phyloP scores from a whole-genome alignment of 1,140 invertebrate genomes.

The Aphis gossypii region DNA sequence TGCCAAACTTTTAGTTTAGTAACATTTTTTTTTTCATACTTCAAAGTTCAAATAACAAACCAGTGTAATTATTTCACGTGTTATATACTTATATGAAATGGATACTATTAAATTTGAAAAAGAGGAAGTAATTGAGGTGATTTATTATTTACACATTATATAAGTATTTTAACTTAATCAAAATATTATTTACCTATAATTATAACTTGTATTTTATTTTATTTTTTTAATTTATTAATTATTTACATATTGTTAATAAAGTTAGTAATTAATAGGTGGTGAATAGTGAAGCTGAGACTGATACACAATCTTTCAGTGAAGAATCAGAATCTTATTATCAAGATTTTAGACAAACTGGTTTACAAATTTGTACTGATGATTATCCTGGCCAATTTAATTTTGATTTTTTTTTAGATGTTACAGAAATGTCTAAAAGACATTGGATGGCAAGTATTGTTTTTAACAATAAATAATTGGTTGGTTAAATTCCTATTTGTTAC shows the following conservation, averaged over 20 bases:
- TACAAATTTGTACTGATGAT: constrained; percentile 39
- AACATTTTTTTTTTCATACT: not conserved
- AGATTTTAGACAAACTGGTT: constrained; percentile 23
- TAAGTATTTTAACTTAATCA: no score
- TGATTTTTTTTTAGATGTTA: not conserved
- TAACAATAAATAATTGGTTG: not conserved
- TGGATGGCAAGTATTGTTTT: constrained; percentile 34
- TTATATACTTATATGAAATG: not conserved
- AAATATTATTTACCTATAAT: no score
- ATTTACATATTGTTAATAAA: not conserved
- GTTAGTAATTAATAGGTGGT: not conserved
- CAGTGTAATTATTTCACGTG: not conserved
- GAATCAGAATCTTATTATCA: constrained; percentile 21
- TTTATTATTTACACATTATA: not conserved
- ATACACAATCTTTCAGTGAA: not conserved
- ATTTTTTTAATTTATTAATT: not conserved
- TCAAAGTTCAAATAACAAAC: not conserved
- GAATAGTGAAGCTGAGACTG: not conserved
- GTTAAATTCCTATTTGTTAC: not conserved
- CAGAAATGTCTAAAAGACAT: not conserved
- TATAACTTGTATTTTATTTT: not conserved
- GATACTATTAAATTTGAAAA: constrained; percentile 3
- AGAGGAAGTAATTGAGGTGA: not conserved
- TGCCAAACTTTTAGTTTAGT: not conserved
- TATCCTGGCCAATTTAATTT: constrained; percentile 11